Conservation (phyloP, 2,797 vertebrate species). For the Hozukius guyotensis region DNA sequence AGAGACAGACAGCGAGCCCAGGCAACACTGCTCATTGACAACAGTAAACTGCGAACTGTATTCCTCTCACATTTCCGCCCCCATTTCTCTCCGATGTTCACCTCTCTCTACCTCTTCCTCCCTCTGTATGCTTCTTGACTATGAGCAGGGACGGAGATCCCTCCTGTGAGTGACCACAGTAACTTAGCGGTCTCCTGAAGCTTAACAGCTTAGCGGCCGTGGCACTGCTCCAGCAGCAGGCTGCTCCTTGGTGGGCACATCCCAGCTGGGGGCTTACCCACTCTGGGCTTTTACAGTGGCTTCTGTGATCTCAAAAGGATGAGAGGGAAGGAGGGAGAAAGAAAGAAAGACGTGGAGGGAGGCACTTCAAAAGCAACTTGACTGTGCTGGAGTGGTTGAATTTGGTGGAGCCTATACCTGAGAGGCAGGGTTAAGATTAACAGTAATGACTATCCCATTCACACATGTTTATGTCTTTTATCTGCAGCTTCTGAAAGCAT, state of each 20-base stretch:
- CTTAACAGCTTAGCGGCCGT: constrained; percentile 49
- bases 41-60: not conserved
- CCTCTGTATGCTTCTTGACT: constrained; percentile 7
- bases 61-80: not conserved
- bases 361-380: not conserved
- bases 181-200: constrained; percentile 55
- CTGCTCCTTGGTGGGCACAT: constrained; percentile 71
- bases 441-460: not conserved
- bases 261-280: constrained; percentile 42
- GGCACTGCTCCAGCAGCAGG: constrained; percentile 56
- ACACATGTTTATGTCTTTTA: not conserved
- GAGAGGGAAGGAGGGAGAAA: not conserved
- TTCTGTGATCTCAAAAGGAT: constrained; percentile 26
- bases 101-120: not conserved
- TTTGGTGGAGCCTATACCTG: not conserved
- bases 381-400: not conserved
- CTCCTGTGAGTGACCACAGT: constrained; percentile 51
- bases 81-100: not conserved
- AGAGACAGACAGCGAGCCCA: not conserved
- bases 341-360: not conserved
- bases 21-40: not conserved
- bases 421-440: not conserved
- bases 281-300: constrained; percentile 6
- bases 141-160: constrained; percentile 10
- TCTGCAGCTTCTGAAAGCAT: not conserved